Percentiles rank a stretch among this genome's conserved stretches.
These are phyloP conservation scores for Lepidonotus clava DNA, from an alignment of 2,888 invertebrate species.

Conservation along the genomic window DNA sequence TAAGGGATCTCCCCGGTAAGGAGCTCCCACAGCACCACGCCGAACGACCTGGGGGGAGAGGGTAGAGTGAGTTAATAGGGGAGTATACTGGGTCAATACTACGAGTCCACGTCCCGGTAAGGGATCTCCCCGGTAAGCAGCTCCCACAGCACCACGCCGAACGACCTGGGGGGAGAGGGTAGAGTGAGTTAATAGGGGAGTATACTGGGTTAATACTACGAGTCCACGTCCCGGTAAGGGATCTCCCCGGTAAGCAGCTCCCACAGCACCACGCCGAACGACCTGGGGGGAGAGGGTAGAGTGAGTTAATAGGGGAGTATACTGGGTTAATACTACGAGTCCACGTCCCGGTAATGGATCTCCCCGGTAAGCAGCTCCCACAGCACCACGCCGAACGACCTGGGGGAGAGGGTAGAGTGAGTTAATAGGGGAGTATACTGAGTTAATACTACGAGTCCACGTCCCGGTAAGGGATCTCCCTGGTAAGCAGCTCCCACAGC, in stretches of 20 bases:
- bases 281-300: no score
- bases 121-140: constrained; percentile 95
- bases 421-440: no score
- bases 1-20: constrained; percentile 96
- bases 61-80: no score
- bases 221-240: constrained; percentile 96
- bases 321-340: no score
- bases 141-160: constrained; percentile 99
- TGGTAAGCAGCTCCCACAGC: constrained; percentile 97
- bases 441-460: constrained; percentile 97
- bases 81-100: no score
- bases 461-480: constrained; percentile 95
- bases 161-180: no score
- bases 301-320: no score
- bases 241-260: constrained; percentile 96
- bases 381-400: constrained; percentile 96
- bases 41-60: constrained; percentile 93
- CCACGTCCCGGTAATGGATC: constrained; percentile 95
- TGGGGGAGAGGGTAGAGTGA: no score
- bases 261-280: constrained; percentile 98
- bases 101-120: constrained; percentile 95
- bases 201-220: no score
- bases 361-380: constrained; percentile 98
- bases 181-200: no score
- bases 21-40: constrained; percentile 98